These are phyloP conservation scores for Crematogaster levior DNA, from an alignment of 2,888 invertebrate genomes.

Conservation along the genomic window DNA sequence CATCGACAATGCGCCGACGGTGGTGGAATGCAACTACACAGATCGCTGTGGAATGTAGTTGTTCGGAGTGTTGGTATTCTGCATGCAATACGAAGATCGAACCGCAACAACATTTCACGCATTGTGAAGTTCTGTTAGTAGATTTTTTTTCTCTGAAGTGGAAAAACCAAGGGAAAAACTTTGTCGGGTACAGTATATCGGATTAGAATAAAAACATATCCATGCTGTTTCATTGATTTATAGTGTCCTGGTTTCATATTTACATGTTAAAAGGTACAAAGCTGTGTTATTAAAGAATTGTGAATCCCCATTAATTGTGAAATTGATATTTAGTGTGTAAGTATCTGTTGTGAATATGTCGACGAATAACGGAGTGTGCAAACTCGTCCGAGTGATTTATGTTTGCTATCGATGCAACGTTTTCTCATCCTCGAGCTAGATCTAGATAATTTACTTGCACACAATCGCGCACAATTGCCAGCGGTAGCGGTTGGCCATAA, in stretches of 20 bases:
- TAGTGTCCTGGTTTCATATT: neutral
- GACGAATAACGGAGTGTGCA: conserved; percentile 22
- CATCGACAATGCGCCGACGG: conserved; percentile 62
- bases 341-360: conserved; percentile 20
- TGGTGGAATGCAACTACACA: conserved; percentile 59
- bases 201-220: neutral
- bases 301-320: neutral
- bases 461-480: conserved; percentile 35
- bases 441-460: conserved; percentile 47
- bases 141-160: conserved; percentile 45
- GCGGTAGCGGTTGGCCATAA: conserved; percentile 20
- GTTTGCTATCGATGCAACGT: conserved; percentile 27
- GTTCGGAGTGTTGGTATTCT: conserved; percentile 43
- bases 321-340: neutral
- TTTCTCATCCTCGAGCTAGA: conserved; percentile 42
- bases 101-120: conserved; percentile 17
- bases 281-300: neutral
- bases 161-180: too few relatives aligned
- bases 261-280: neutral
- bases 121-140: conserved; percentile 26
- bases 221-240: neutral
- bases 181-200: conserved; percentile 36
- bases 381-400: conserved; percentile 30
- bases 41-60: conserved; percentile 69
- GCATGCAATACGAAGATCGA: conserved; percentile 54